These are phyloP conservation scores for Ochropleura plecta DNA, from an alignment of 2,888 invertebrate species.

Conservation along the genomic window DNA sequence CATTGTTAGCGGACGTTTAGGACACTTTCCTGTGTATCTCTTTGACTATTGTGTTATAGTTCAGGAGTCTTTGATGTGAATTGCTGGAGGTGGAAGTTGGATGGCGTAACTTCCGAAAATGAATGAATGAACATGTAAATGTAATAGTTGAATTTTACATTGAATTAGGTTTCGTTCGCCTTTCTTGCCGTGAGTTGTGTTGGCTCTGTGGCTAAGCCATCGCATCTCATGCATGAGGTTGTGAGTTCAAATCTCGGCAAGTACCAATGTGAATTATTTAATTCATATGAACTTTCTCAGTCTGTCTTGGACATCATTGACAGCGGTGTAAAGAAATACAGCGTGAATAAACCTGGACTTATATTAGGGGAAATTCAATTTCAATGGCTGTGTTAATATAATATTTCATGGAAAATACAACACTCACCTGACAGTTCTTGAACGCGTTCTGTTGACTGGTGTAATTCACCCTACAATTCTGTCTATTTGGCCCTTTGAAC, in stretches of 20 bases:
- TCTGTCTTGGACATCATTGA: too few species aligned
- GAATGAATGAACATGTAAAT: not conserved
- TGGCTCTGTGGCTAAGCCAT: too few species aligned
- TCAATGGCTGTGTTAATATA: not conserved
- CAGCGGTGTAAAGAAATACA: too few species aligned
- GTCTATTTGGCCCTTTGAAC: not conserved
- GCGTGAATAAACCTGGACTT: too few species aligned
- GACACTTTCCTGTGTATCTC: constrained; percentile 39
- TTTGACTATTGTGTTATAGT: constrained; percentile 35
- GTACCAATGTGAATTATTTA: too few species aligned
- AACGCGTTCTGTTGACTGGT: not conserved
- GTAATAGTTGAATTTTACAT: not conserved
- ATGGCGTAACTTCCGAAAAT: constrained; percentile 22
- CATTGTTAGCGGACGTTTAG: constrained; percentile 49
- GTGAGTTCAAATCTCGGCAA: too few species aligned
- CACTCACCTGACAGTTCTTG: not conserved
- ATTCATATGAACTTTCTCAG: too few species aligned
- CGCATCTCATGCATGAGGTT: too few species aligned
- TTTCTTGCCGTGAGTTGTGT: not conserved
- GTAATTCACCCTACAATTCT: not conserved
- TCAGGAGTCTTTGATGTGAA: constrained; percentile 23
- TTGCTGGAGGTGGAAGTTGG: not conserved
- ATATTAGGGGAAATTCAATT: too few species aligned
- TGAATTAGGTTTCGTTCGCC: not conserved
- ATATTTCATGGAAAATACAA: not conserved